phyloP scores from a whole-genome alignment of 2,113 vertebrate species.

The Paralichthys olivaceus region DNA sequence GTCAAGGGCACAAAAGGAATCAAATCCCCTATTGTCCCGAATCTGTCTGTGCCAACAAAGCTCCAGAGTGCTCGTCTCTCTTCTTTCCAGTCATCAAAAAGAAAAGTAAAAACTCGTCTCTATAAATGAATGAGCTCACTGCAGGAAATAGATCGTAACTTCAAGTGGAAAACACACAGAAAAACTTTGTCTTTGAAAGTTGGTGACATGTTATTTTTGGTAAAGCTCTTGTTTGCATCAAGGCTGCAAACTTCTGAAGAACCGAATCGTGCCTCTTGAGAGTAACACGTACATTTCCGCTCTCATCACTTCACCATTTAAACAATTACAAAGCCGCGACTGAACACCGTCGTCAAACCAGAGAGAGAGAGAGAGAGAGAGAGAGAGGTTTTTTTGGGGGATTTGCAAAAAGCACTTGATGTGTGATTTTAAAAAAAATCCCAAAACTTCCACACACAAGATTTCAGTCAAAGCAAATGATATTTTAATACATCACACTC shows the following conservation, averaged over 20 bases:
- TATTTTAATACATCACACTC: slow-evolving; percentile 39
- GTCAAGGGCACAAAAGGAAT: slow-evolving; percentile 60
- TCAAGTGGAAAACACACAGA: slow-evolving; percentile 51
- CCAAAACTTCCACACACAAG: background rate
- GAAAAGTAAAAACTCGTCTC: slow-evolving; percentile 30
- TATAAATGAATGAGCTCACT: slow-evolving; percentile 51
- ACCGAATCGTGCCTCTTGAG: slow-evolving; percentile 61
- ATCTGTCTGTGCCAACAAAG: slow-evolving; percentile 69
- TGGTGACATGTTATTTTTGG: slow-evolving; percentile 74
- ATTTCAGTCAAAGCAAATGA: slow-evolving; percentile 49
- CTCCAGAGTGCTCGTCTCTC: slow-evolving; percentile 41
- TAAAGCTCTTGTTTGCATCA: slow-evolving; percentile 74
- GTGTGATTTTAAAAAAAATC: slow-evolving; percentile 38
- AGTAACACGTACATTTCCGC: slow-evolving; percentile 46
- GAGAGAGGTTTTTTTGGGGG: slow-evolving; percentile 11
- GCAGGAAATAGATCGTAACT: slow-evolving; percentile 67
- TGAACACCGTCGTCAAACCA: slow-evolving; percentile 39
- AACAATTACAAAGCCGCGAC: slow-evolving; percentile 53
- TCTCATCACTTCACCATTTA: slow-evolving; percentile 65
- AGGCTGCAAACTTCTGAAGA: slow-evolving; percentile 65
- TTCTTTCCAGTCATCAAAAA: slow-evolving; percentile 42
- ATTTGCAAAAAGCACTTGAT: slow-evolving; percentile 32
- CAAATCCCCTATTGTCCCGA: slow-evolving; percentile 63
- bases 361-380: background rate
- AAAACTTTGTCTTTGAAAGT: slow-evolving; percentile 69